Conservation (phyloP, 1,140 invertebrate species). For the Penaeus chinensis region DNA sequence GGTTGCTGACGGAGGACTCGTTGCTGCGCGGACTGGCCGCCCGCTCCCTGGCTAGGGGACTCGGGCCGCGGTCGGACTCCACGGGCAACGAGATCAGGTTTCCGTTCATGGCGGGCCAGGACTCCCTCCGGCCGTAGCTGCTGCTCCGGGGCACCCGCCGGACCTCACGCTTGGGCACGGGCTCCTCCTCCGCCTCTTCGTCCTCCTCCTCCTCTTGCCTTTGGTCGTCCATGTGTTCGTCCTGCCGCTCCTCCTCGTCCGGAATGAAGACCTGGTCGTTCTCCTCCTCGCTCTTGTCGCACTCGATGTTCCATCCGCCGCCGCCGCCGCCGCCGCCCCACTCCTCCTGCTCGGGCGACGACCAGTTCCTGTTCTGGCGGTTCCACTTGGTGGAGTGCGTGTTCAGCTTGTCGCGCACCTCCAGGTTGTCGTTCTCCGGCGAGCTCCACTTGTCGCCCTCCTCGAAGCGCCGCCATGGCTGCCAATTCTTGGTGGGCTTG, state of each 20-base stretch:
- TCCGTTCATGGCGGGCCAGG: conserved; percentile 31
- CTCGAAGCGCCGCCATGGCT: conserved; percentile 32
- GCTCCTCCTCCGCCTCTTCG: neutral
- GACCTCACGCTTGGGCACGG: neutral
- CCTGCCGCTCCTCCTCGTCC: neutral
- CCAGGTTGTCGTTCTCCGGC: conserved; percentile 10
- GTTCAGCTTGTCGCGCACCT: conserved; percentile 23
- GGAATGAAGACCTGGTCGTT: conserved; percentile 51
- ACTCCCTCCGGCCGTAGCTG: conserved; percentile 44
- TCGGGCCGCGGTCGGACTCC: neutral
- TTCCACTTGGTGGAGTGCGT: conserved; percentile 54
- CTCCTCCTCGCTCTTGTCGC: conserved; percentile 55
- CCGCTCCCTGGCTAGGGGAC: neutral
- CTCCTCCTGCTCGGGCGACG: conserved; percentile 21
- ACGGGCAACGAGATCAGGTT: neutral
- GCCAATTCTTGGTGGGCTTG: conserved; percentile 36
- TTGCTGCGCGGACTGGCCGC: neutral
- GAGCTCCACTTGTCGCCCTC: conserved; percentile 38
- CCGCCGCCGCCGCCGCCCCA: conserved; percentile 21
- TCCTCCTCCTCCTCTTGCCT: neutral
- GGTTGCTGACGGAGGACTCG: conserved; percentile 14
- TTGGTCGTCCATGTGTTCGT: neutral
- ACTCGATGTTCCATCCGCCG: conserved; percentile 46
- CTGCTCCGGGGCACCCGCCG: neutral
- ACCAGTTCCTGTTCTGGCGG: conserved; percentile 29